Evolutionary conservation across 2,888 invertebrate species (phyloP).

Genomic region (Campoplex capitator): DNA sequence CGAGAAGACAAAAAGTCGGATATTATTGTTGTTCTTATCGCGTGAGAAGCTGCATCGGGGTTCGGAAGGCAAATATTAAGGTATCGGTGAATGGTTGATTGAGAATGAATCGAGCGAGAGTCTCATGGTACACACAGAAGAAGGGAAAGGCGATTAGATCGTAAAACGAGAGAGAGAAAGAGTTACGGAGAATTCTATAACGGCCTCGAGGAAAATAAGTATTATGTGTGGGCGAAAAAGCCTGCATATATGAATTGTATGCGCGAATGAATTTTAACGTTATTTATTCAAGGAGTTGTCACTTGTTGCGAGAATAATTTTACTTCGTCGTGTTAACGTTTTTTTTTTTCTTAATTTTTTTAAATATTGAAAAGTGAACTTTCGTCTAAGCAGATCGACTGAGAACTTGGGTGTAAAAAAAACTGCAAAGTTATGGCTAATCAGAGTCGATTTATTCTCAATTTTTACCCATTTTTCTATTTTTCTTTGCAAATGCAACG

Average conservation of each 20-base stretch:
- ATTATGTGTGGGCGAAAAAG: slow-evolving; percentile 45
- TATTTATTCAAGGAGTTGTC: slow-evolving; percentile 26
- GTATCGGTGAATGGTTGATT: slow-evolving; percentile 14
- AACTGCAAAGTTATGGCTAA: neutral
- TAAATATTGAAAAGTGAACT: neutral
- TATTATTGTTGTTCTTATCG: neutral
- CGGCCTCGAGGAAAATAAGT: slow-evolving; percentile 50
- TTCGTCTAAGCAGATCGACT: neutral
- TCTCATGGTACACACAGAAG: slow-evolving; percentile 10
- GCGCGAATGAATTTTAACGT: slow-evolving; percentile 31
- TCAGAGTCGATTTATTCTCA: neutral
- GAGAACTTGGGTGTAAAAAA: neutral
- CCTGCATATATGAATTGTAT: slow-evolving; percentile 16
- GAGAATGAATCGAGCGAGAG: slow-evolving; percentile 20
- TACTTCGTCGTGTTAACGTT: neutral
- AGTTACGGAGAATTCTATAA: slow-evolving; percentile 53
- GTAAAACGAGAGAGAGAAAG: slow-evolving; percentile 24
- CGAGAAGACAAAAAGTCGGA: neutral
- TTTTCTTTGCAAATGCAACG: neutral
- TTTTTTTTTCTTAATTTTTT: neutral
- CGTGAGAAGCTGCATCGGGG: neutral
- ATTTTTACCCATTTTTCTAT: neutral
- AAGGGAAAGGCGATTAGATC: slow-evolving; percentile 55
- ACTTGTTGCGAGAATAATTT: slow-evolving; percentile 8
- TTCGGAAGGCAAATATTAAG: neutral